Base-by-base conservation (phyloP, 1,140 invertebrate species). In the Odontomachus brunneus region DNA sequence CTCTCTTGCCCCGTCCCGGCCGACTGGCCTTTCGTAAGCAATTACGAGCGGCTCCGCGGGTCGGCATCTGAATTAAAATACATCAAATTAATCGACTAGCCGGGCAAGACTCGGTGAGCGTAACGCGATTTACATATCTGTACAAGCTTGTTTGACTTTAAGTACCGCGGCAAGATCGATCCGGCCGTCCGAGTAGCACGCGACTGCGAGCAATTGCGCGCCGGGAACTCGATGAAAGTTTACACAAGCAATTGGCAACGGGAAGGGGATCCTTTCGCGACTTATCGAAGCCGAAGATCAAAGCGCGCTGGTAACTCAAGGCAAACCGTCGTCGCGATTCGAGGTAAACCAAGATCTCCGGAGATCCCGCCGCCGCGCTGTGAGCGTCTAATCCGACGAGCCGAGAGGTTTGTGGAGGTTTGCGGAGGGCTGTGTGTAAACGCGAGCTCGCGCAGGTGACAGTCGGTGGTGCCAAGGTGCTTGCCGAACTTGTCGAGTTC, bases 231-330 rank as follows among this genome's bases (percentile, higher is more conserved):
- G 81, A 80, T 74, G 80, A 86, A 85, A 90, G 87, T 90, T 88
- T 87, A 67, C 75, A 73, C 80, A 73, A 67, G 59, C 89, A 85
- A 89, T 89, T 84, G 87, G 63, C 81, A 7, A 55, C 72, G 11
- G 44, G 26, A 29, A 53, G 29, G 84, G 57, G 63, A 81, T 88
- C 83, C 87, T 88, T 85, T 74, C 80, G 80, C 86, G 83, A 88
- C 78, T 88, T 89, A 89, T 89, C 87, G 88, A 26, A 80, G 76
- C 78, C 84, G 65, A 90, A 89, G 89, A 90, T 90, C 89, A 90
- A 90, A 90, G 89, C 85, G 60, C 15, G 55, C 5, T 57, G 66
- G 80, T 88, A 89, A 88, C 84, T 88, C 82, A 67, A 78, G 76
- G 84, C 82, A 87, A 89, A 90, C 88, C 89, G 84, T 88, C 67